Evolutionary conservation across 2,888 invertebrate genomes (phyloP).

Genomic region (Ptilodon capucinus): DNA sequence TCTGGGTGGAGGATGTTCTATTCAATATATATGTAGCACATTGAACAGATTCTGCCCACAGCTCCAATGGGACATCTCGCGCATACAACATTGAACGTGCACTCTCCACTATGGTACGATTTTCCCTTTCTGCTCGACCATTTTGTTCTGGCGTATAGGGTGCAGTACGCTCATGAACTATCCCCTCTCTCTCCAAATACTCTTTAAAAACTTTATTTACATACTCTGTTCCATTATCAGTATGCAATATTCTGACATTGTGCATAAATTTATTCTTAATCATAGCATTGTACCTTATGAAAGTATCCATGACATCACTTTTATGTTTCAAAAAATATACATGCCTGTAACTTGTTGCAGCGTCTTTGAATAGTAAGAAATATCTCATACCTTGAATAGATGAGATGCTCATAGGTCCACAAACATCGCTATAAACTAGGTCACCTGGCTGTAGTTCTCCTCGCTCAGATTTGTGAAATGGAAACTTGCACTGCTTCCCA

Average conservation of each 20-base stretch:
- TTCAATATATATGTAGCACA: constrained; percentile 47
- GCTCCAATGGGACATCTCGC: constrained; percentile 17
- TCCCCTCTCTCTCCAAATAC: constrained; percentile 25
- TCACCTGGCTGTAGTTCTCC: constrained; percentile 3
- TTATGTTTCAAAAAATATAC: constrained; percentile 25
- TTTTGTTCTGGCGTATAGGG: constrained; percentile 43
- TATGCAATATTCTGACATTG: constrained; percentile 11
- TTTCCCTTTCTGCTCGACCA: constrained; percentile 40
- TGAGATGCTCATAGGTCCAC: constrained; percentile 15
- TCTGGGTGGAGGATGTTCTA: constrained; percentile 36
- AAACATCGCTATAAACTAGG: constrained; percentile 17
- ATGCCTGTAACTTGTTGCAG: constrained; percentile 4
- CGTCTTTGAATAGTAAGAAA: constrained; percentile 31
- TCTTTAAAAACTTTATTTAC: constrained; percentile 12
- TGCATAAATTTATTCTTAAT: constrained; percentile 15
- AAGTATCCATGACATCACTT: constrained; percentile 16
- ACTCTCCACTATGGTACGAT: constrained; percentile 38
- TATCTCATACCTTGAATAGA: constrained; percentile 19
- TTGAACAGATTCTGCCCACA: constrained; percentile 55
- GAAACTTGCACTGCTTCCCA: constrained; percentile 9
- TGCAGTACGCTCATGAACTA: constrained; percentile 34
- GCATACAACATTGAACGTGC: constrained; percentile 36
- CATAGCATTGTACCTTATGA: constrained; percentile 19
- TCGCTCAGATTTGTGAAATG: constrained; percentile 11
- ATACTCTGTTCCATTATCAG: constrained; percentile 25